Percentiles rank a stretch among this genome's conserved stretches.
These are phyloP conservation scores for Aphis craccivora DNA, from an alignment of 1,140 invertebrate genomes.

Conservation along the genomic window DNA sequence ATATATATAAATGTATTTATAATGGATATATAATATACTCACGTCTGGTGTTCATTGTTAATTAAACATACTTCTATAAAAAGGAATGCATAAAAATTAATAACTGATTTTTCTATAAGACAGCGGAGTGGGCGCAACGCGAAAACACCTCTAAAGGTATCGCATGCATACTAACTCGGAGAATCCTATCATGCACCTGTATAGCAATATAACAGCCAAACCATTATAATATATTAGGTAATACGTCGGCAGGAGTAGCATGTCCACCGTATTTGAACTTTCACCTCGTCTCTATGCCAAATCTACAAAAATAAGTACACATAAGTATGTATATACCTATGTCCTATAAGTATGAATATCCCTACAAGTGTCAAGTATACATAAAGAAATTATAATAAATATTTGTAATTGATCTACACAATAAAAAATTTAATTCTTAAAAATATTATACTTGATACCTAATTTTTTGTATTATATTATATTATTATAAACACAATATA, in stretches of 20 bases:
- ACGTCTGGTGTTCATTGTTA: slow-evolving; percentile 36
- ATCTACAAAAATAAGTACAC: slow-evolving; percentile 22
- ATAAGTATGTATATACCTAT: background rate
- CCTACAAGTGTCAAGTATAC: no score
- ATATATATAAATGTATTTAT: background rate
- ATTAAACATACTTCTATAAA: background rate
- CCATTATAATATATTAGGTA: slow-evolving; percentile 31
- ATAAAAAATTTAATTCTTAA: background rate
- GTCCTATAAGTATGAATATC: background rate
- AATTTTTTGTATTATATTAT: background rate
- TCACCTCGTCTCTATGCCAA: slow-evolving; percentile 18
- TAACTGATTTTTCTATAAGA: background rate
- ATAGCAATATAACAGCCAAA: background rate
- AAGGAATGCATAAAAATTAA: background rate
- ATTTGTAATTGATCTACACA: background rate
- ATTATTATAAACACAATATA: background rate
- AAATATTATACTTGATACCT: background rate
- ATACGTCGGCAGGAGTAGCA: slow-evolving; percentile 25
- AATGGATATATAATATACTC: background rate
- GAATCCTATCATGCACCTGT: background rate
- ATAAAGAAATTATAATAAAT: background rate
- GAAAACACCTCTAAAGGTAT: slow-evolving; percentile 14
- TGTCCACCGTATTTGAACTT: slow-evolving; percentile 37
- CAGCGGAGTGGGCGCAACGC: background rate
- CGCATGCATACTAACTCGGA: slow-evolving; percentile 6